Evolutionary conservation across 2,797 vertebrate genomes (phyloP), one percentile per base, ranked within the genome.

Genomic region (Bryconaethiops microstoma): DNA sequence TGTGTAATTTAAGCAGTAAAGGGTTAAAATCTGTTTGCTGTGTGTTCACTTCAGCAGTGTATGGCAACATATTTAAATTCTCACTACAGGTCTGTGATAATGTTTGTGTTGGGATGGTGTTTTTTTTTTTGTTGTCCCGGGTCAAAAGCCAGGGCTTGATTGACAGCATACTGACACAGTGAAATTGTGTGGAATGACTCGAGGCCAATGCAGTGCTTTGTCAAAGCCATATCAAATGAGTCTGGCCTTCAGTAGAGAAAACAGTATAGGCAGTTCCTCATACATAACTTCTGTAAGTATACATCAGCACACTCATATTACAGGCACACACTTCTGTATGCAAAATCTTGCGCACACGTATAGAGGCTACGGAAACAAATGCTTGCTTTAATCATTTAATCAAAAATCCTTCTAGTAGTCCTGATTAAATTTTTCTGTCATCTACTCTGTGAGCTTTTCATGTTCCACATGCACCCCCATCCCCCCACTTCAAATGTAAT

Each of bases 61-160:
- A 77, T 25, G 81, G 73, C 86, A 85, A 35, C 84, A 55, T 84
- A 90, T 92, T 89, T 83, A 90, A 90, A 91, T 92, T 92, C 91
- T 4, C 70, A 65, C n/a, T 1, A 2, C 77, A 23, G 73, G 85
- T 85, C 86, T 81, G 54, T 0, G 78, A 89, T 89, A 88, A 89
- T 87, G 82, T 88, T 80, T 64, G 52, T 82, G 83, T 79, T 84
- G 59, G 14, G 48, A 17, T 0, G 42, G 40, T 57, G 45, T 63
- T 67, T 62, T 63, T 75, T 29, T 78, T 8, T 76, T 23, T 73
- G 70, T 35, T 74, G 65, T 29, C 29, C 29, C 35, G 86, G 90
- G 90, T 93, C 88, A 88, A 82, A 88, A 90, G 90, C 87, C 85
- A 12, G 71, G 45, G 72, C 74, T 83, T 91, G 92, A 92, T 88